Evolutionary conservation across 2,888 invertebrate species (phyloP).

Genomic region (Agonopterix heracliana): DNA sequence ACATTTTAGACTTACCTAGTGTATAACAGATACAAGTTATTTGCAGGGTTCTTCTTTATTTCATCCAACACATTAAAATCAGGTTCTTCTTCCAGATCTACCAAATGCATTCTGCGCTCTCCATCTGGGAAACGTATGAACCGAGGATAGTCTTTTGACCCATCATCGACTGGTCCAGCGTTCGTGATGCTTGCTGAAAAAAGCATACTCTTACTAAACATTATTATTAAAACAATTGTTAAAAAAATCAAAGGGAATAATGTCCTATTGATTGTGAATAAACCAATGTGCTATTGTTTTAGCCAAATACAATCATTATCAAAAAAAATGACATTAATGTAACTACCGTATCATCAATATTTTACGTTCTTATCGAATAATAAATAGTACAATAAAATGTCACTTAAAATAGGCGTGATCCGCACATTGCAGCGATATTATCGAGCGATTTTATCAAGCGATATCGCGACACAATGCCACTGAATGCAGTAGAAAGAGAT

Average conservation of each 20-base stretch:
- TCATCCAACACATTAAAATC: slow-evolving; percentile 29
- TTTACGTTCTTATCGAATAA: too few relatives aligned
- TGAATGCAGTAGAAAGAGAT: too few relatives aligned
- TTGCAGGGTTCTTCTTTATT: slow-evolving; percentile 32
- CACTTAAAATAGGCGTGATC: too few relatives aligned
- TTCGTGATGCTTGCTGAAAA: background rate
- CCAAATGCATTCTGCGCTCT: slow-evolving; percentile 28
- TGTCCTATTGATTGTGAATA: background rate
- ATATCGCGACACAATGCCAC: too few relatives aligned
- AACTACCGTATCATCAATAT: too few relatives aligned
- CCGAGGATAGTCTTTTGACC: slow-evolving; percentile 22
- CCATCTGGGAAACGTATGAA: slow-evolving; percentile 33
- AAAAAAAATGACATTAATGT: too few relatives aligned
- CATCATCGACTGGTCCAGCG: slow-evolving; percentile 15
- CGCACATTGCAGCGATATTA: too few relatives aligned
- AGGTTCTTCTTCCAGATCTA: slow-evolving; percentile 37
- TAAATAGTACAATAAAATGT: too few relatives aligned
- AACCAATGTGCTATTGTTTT: too few relatives aligned
- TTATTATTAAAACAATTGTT: background rate
- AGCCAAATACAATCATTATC: too few relatives aligned
- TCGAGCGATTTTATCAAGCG: too few relatives aligned
- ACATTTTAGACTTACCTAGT: slow-evolving; percentile 20
- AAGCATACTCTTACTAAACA: background rate
- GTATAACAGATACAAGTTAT: slow-evolving; percentile 32
- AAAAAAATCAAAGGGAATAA: background rate